These are phyloP conservation scores for Caenorhabditis uteleia DNA, from an alignment of 2,888 invertebrate species.

Conservation along the genomic window DNA sequence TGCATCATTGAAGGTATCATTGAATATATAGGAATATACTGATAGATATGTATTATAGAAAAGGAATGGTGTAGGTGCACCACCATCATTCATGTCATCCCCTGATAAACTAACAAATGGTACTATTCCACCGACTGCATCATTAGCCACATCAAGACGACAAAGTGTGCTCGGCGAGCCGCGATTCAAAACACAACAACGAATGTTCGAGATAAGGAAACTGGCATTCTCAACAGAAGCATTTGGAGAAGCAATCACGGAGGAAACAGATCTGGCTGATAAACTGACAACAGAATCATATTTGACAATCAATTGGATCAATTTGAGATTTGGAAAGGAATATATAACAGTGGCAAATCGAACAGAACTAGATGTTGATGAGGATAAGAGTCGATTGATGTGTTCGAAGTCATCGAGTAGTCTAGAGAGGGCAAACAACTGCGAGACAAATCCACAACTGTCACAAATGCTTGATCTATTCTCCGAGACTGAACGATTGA, in stretches of 20 bases:
- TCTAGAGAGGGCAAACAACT: constrained; percentile 4
- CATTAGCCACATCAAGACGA: constrained; percentile 25
- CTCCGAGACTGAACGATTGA: constrained; percentile 73
- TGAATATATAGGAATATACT: neutral
- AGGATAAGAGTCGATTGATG: constrained; percentile 12
- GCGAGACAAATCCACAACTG: constrained; percentile 24
- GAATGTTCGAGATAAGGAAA: constrained; percentile 38
- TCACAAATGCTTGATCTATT: constrained; percentile 69
- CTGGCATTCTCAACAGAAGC: constrained; percentile 17
- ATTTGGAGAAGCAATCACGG: constrained; percentile 10
- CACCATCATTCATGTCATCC: constrained; percentile 24
- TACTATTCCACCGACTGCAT: too few relatives aligned
- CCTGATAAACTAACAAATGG: constrained; percentile 18
- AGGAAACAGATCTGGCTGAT: neutral
- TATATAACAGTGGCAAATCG: constrained; percentile 70
- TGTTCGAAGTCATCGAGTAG: constrained; percentile 3
- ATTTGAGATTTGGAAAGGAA: constrained; percentile 70
- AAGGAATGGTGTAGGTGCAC: constrained; percentile 39
- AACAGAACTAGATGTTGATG: constrained; percentile 12
- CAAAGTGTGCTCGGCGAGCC: constrained; percentile 38
- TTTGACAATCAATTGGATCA: constrained; percentile 73
- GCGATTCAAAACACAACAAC: constrained; percentile 24
- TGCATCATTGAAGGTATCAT: constrained; percentile 13
- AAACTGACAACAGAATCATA: neutral
- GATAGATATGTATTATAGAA: constrained; percentile 15